Evolutionary conservation across 2,888 invertebrate genomes (phyloP), one percentile per base, ranked within the genome.

Genomic region (Drosophila villosipedis): DNA sequence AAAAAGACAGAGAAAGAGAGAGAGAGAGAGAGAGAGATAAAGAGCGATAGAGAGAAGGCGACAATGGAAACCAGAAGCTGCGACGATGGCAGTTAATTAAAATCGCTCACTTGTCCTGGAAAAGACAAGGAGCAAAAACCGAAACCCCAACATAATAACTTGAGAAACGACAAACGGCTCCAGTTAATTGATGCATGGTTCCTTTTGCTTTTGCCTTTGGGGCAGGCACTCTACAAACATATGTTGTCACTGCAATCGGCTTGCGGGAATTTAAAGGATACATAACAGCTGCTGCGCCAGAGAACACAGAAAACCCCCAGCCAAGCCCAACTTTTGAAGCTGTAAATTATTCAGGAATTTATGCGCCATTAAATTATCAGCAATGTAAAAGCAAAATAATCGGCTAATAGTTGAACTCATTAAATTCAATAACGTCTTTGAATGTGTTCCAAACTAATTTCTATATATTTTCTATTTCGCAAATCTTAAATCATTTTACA

Each of bases 11-110:
- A 4, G 10, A 7, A 12, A 4, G 10, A 16, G 35, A 39, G 35
- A 43, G 50, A 14, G 49, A 25, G 7, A 47, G 19, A 12, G 28
- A 35, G 19, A 19, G 10, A 12, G 6, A 16, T 50, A 22, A 2
- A 35, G 7, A 47, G 16, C 9, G 25, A 9, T 25, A 4, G 25
- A 22, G 16, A 25, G 16, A 25, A 14, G 22, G 35, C 37, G 55
- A 35, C 54, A 37, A 37, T 55, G 57, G 30, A 33, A 64, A 70
- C 43, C 57, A 60, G 57, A 35, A 76, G 60, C 68, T 57, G 80
- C 83, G 76, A 80, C 81, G 76, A 73, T 85, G 81, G 76, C 87
- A 90, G 85, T 90, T 85, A 85, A 85, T 85, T 85, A 90, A 85
- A 85, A 85, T 80, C 84, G 87, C 75, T 78, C 80, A 82, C 83